These are phyloP conservation scores for Acanthosoma haemorrhoidale DNA, from an alignment of 2,888 invertebrate genomes.

Conservation along the genomic window DNA sequence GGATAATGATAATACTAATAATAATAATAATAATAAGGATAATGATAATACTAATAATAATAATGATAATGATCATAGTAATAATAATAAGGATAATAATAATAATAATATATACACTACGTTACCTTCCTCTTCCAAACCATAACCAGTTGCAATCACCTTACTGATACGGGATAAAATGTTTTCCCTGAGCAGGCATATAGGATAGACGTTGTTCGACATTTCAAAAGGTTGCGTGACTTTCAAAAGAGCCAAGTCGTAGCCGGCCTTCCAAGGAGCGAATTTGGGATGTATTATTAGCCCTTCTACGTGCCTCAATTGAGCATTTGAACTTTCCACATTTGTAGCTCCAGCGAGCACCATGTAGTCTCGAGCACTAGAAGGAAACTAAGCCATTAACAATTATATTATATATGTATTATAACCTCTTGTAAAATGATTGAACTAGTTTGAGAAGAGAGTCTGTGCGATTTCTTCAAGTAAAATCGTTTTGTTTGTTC, in stretches of 20 bases:
- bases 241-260: neutral
- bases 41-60: too few species aligned
- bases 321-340: neutral
- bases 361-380: neutral
- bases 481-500: too few species aligned
- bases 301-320: neutral
- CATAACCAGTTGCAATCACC: neutral
- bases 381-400: too few species aligned
- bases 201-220: neutral
- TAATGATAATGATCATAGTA: too few species aligned
- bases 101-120: too few species aligned
- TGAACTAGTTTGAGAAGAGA: too few species aligned
- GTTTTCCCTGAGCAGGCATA: neutral
- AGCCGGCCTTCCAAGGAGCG: neutral
- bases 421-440: too few species aligned
- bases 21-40: too few species aligned
- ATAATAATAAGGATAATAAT: too few species aligned
- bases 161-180: neutral
- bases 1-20: too few species aligned
- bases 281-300: neutral
- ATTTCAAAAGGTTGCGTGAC: neutral
- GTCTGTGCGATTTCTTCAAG: too few species aligned
- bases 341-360: neutral
- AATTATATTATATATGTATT: too few species aligned
- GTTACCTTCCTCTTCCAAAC: neutral